phyloP scores from a whole-genome alignment of 2,113 vertebrate genomes.

The Thamnaconus septentrionalis region DNA sequence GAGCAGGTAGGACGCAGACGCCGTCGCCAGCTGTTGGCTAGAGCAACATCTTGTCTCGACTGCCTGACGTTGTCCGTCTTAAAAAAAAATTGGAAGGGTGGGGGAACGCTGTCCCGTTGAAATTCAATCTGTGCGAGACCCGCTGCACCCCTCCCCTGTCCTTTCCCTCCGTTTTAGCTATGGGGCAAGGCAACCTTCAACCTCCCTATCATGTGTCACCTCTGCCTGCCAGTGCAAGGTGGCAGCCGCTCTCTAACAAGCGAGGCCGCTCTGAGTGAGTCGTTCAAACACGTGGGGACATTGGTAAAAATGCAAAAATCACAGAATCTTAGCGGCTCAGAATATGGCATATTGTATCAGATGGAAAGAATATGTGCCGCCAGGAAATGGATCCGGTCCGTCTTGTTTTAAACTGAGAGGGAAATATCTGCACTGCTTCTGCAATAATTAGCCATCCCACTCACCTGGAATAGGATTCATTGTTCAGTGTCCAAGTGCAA shows the following conservation, averaged over 20 bases:
- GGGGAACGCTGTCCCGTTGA: conserved; percentile 79
- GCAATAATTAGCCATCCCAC: too few relatives aligned
- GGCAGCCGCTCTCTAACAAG: conserved; percentile 38
- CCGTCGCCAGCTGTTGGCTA: conserved; percentile 54
- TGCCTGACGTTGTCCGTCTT: conserved; percentile 57
- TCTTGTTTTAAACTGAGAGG: too few relatives aligned
- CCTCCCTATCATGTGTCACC: conserved; percentile 66
- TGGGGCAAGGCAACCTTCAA: conserved; percentile 64
- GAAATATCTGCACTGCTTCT: too few relatives aligned
- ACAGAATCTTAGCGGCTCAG: too few relatives aligned
- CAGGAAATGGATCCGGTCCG: too few relatives aligned
- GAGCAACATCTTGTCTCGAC: conserved; percentile 53
- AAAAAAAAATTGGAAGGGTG: conserved; percentile 44
- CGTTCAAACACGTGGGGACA: too few relatives aligned
- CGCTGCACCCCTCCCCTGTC: conserved; percentile 47
- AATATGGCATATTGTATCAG: too few relatives aligned
- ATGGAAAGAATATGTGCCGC: too few relatives aligned
- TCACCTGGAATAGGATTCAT: too few relatives aligned
- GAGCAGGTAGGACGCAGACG: conserved; percentile 17
- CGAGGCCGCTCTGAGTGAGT: conserved; percentile 18
- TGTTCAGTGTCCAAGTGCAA: too few relatives aligned
- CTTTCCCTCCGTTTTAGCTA: conserved; percentile 56
- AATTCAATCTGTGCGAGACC: conserved; percentile 73
- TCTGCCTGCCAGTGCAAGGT: conserved; percentile 31
- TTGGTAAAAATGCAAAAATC: too few relatives aligned